phyloP scores from a whole-genome alignment of 1,140 invertebrate species.

The Leucophenga varia region DNA sequence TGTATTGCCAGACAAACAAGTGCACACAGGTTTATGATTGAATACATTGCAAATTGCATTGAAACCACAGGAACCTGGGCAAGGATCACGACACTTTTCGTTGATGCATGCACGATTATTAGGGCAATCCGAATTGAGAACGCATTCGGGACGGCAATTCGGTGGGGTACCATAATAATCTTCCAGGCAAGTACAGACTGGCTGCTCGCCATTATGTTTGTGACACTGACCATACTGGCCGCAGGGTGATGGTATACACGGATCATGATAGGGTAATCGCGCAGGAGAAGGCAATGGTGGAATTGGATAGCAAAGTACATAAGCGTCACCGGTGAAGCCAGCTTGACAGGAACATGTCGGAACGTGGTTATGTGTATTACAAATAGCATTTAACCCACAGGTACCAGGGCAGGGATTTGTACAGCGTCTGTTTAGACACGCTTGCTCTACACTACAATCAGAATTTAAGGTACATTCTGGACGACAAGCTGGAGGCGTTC shows the following conservation, averaged over 20 bases:
- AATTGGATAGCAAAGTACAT: conserved; percentile 67
- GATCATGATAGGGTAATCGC: conserved; percentile 64
- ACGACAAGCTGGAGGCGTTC: conserved; percentile 72
- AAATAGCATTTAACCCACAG: conserved; percentile 83
- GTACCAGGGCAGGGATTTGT: conserved; percentile 75
- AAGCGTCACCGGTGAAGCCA: conserved; percentile 76
- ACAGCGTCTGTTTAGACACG: conserved; percentile 79
- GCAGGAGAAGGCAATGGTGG: conserved; percentile 57
- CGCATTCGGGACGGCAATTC: conserved; percentile 76
- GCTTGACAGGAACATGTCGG: conserved; percentile 74
- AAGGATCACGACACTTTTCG: conserved; percentile 79
- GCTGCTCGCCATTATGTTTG: conserved; percentile 63
- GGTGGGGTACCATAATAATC: conserved; percentile 73
- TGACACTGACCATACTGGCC: conserved; percentile 61
- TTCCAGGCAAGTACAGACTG: conserved; percentile 71
- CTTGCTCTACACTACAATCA: conserved; percentile 76
- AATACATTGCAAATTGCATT: conserved; percentile 69
- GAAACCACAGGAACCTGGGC: conserved; percentile 74
- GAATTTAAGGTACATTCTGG: conserved; percentile 84
- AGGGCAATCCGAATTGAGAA: conserved; percentile 70
- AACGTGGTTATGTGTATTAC: conserved; percentile 75
- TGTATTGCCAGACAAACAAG: conserved; percentile 60
- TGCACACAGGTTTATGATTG: conserved; percentile 69
- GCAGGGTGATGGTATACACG: conserved; percentile 76
- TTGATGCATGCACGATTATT: conserved; percentile 72